Conservation (phyloP, 2,797 vertebrate genomes). For the Chlorospingus semifuscus region DNA sequence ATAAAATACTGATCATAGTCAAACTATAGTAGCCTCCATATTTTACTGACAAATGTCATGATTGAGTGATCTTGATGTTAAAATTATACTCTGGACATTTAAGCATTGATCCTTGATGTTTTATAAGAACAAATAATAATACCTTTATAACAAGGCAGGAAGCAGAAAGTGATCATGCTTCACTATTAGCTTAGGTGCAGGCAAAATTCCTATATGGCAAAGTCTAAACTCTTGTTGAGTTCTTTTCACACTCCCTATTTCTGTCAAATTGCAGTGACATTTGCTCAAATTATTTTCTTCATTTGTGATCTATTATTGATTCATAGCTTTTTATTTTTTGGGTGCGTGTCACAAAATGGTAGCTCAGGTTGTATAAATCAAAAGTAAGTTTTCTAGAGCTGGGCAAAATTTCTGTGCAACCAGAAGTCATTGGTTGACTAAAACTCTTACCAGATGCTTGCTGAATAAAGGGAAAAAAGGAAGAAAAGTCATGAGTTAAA, state of each 20-base stretch:
- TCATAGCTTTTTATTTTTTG: neutral
- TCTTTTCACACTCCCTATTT: neutral
- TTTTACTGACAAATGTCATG: neutral
- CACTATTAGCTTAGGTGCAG: neutral
- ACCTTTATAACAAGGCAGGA: neutral
- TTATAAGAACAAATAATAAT: neutral
- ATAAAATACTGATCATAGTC: neutral
- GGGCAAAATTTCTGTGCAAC: neutral
- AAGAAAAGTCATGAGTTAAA: neutral
- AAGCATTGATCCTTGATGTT: neutral
- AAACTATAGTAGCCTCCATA: neutral
- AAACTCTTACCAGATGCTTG: neutral
- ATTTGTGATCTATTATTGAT: neutral
- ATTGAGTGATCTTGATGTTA: neutral
- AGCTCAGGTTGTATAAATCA: neutral
- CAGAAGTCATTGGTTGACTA: neutral
- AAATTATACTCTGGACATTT: neutral
- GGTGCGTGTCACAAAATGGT: neutral
- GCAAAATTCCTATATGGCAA: neutral
- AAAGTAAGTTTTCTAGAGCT: neutral
- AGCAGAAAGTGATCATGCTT: neutral
- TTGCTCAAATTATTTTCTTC: neutral
- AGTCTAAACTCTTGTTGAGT: neutral
- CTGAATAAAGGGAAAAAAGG: neutral
- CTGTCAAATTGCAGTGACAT: neutral